Percentiles rank a stretch among this genome's conserved stretches.
Evolutionary conservation across 1,140 invertebrate genomes (phyloP).

Genomic region (Papilio polytes): DNA sequence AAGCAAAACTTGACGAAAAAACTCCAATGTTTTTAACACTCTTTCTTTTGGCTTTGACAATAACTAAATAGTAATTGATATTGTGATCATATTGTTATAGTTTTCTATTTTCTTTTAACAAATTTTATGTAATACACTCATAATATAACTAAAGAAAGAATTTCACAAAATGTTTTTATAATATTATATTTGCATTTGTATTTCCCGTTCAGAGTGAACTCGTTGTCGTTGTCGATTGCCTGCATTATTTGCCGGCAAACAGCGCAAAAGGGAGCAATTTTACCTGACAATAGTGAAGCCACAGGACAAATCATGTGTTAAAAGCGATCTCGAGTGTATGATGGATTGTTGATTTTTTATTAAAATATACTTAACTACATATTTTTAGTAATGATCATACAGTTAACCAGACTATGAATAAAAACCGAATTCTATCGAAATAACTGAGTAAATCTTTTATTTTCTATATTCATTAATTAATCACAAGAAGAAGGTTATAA

Average conservation of each 20-base stretch:
- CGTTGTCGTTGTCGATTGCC: conserved; percentile 12
- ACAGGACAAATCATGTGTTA: not conserved
- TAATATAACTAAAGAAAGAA: not conserved
- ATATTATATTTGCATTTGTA: conserved; percentile 15
- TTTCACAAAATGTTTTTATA: not conserved
- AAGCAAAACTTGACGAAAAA: no score
- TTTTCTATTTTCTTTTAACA: no score
- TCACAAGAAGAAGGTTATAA: not conserved
- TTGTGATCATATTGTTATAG: not conserved
- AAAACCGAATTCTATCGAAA: not conserved
- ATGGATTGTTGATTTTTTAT: not conserved
- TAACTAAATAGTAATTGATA: not conserved
- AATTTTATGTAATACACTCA: not conserved
- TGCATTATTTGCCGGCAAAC: conserved; percentile 17
- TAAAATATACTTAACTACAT: not conserved
- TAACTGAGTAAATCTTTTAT: not conserved
- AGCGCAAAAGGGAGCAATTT: conserved; percentile 21
- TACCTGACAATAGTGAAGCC: conserved; percentile 23
- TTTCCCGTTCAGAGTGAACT: not conserved
- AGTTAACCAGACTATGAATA: not conserved
- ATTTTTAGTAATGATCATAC: not conserved
- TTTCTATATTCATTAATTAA: not conserved
- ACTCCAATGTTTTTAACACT: no score
- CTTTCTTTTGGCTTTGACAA: not conserved
- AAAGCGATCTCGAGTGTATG: not conserved